Conservation (phyloP, 30 jellyfish, hydroid and myxozoan species). For the Aurelia coerulea region DNA sequence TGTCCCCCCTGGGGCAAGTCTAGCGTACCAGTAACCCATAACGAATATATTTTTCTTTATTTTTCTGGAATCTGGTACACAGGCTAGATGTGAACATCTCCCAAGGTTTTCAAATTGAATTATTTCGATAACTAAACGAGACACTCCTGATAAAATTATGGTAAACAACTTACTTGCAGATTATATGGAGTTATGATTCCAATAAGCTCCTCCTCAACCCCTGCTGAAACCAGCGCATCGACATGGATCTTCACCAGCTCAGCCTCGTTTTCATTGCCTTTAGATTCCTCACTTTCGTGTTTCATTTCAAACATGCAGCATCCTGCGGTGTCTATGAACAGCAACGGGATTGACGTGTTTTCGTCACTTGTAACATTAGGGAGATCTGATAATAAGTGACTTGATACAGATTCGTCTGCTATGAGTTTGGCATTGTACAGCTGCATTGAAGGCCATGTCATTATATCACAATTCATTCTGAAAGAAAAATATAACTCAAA, state of each 20-base stretch:
- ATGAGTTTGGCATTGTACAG: constrained; percentile 70
- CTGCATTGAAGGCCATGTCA: constrained; percentile 93
- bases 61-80: too few species aligned
- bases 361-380: constrained; percentile 70
- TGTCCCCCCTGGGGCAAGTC: too few species aligned
- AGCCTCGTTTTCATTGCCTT: constrained; percentile 91
- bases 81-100: too few species aligned
- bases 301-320: constrained; percentile 81
- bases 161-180: constrained; percentile 70
- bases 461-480: constrained; percentile 88
- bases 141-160: too few species aligned
- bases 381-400: constrained; percentile 76
- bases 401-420: constrained; percentile 81
- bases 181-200: constrained; percentile 97
- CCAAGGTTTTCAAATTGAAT: too few species aligned
- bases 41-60: too few species aligned
- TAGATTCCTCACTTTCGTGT: constrained; percentile 83
- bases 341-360: constrained; percentile 75
- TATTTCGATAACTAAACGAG: too few species aligned
- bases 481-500: too few species aligned
- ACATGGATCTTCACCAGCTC: constrained; percentile 72
- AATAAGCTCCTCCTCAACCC: constrained; percentile 72
- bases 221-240: constrained; percentile 74
- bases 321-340: constrained; percentile 95
- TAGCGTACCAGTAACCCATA: too few species aligned